Evolutionary conservation across 2,888 invertebrate species (phyloP), one percentile per base, ranked within the genome.

Genomic region (Hypena proboscidalis): DNA sequence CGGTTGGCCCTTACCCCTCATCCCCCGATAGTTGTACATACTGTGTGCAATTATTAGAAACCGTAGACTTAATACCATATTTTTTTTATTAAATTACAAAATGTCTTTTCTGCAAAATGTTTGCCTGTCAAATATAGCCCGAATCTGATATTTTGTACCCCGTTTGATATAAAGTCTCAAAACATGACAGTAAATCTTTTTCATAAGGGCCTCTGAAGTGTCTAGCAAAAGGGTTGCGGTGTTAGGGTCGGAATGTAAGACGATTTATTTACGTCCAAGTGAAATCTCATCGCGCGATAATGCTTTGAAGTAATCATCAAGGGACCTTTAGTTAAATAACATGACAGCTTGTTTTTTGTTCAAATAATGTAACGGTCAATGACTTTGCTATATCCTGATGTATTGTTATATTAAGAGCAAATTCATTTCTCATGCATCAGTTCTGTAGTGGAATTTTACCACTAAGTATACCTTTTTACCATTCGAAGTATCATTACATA

Each of bases 161-260:
- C 57, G 65, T 67, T 72, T 72, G 73, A 74, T 69, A 61, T 70
- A 64, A 71, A 74, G 68, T 70, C 53, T 38, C 36, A 41, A 45
- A 40, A 29, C 54, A 40, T 47, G 58, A 62, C 58, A 58, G 58
- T 46, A 54, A 54, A 52, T 61, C 68, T 63, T 68, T 71, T 67
- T 66, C 59, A 56, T 57, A 51, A 34, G 38, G 58, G 54, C 54
- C 55, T 58, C 44, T 56, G 52, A 42, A 54, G 53, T 56, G 58
- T 57, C 23, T 30, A 29, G 17, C 23, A 32, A 39, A 30, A 39
- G 39, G 54, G 46, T 43, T 58, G 54, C 41, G 54, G 53, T 52
- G 26, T 36, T 31, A 40, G 51, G 50, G 56, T 46, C 35, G 45
- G 27, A 44, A 42, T 43, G 31, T 36, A 20, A 43, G 31, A 14